A percentile compares a stretch with the other conserved stretches of the same genome.
Evolutionary conservation across 2,113 vertebrate genomes (phyloP).

Genomic region (Chitala chitala): DNA sequence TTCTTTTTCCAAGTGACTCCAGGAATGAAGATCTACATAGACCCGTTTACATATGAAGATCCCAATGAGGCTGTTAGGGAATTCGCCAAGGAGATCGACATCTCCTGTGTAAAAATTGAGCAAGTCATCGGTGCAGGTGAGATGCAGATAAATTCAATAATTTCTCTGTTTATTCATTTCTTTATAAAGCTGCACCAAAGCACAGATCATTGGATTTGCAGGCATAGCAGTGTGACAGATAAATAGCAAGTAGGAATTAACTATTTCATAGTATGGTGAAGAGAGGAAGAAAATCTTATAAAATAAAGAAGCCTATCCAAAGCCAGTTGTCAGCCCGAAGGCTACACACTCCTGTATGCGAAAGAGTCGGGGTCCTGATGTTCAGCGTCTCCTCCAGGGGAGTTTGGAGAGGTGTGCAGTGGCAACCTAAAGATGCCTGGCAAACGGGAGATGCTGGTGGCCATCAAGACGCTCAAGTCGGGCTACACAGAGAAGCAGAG

Average conservation of each 20-base stretch:
- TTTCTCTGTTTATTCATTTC: too few relatives aligned
- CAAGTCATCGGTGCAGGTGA: slow-evolving; percentile 99
- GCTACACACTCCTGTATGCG: too few relatives aligned
- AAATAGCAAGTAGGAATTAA: too few relatives aligned
- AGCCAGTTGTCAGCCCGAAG: too few relatives aligned
- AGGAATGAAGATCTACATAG: slow-evolving; percentile 99
- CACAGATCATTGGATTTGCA: too few relatives aligned
- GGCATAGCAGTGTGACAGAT: too few relatives aligned
- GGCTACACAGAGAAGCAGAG: slow-evolving; percentile 96
- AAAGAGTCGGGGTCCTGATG: not conserved
- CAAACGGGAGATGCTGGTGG: slow-evolving; percentile 95
- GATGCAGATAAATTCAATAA: not conserved
- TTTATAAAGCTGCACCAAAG: too few relatives aligned
- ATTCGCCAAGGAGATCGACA: slow-evolving; percentile 98
- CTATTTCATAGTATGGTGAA: too few relatives aligned
- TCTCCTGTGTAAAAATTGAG: slow-evolving; percentile 97
- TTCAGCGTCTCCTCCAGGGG: slow-evolving; percentile 61
- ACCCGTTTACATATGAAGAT: slow-evolving; percentile 97
- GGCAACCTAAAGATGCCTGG: slow-evolving; percentile 93
- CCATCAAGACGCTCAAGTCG: slow-evolving; percentile 93
- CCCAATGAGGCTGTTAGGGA: slow-evolving; percentile 96
- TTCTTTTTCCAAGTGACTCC: slow-evolving; percentile 83
- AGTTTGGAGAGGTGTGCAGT: slow-evolving; percentile 96
- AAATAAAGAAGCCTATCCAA: too few relatives aligned
- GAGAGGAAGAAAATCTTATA: too few relatives aligned